Conservation (phyloP, 2,797 vertebrate genomes). For the Podarcis siculus region DNA sequence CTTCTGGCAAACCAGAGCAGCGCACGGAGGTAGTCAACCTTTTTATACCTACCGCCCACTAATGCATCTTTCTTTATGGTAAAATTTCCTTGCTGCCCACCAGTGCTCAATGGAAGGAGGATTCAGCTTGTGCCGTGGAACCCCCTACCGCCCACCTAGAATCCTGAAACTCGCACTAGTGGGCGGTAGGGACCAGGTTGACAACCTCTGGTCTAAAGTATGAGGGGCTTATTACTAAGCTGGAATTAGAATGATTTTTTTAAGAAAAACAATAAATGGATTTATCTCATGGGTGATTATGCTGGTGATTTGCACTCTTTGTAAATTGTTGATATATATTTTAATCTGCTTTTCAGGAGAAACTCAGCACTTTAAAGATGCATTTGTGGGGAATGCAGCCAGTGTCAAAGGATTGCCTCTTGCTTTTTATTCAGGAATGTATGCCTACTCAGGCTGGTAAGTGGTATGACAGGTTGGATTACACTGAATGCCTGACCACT, state of each 20-base stretch:
- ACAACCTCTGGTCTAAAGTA: neutral
- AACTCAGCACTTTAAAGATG: constrained; percentile 90
- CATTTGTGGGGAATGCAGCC: constrained; percentile 84
- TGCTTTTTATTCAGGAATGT: constrained; percentile 98
- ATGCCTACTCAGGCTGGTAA: constrained; percentile 96
- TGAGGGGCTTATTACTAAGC: neutral
- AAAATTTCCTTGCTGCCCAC: no score
- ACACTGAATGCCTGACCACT: neutral
- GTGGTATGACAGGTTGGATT: constrained; percentile 52
- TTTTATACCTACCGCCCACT: no score
- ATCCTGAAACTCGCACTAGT: no score
- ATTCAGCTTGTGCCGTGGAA: no score
- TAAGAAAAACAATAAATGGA: neutral
- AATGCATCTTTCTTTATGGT: no score
- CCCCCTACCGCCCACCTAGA: no score
- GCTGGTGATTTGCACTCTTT: neutral
- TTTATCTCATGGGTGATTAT: neutral
- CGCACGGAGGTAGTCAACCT: no score
- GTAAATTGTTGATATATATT: neutral
- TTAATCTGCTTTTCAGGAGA: constrained; percentile 82
- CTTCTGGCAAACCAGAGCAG: no score
- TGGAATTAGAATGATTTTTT: neutral
- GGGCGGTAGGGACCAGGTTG: no score
- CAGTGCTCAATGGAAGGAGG: no score
- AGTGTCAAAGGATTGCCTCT: constrained; percentile 87